Base-by-base conservation (phyloP, 2,888 invertebrate species). In the Actias luna region DNA sequence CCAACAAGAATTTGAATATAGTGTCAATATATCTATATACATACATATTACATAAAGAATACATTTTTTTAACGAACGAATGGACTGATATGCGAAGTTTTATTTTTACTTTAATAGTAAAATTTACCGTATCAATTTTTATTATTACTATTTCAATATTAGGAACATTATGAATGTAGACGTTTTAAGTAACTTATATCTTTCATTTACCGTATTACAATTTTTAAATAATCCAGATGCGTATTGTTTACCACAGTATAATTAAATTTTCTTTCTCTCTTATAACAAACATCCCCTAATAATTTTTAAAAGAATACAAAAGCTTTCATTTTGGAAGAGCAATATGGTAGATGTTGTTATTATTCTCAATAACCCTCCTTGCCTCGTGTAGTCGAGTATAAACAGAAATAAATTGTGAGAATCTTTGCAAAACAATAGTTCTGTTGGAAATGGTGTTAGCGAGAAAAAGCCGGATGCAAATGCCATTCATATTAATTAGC, bases 401-500 rank as follows among this genome's bases (percentile, higher is more conserved):
- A 91, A 86, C 87, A 82, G 82, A 79, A 89, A 92, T 89, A 92
- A 91, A 92, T 92, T 91, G 88, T 86, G 87, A 88, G 89, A 83
- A 90, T 92, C 91, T 91, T 88, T 85, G 85, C 91, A 89, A 92
- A 92, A 92, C 92, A 92, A 92, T 92, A 92, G 92, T 92, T 50
- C 46, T 50, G 46, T 12, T 91, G 88, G 88, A 88, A 92, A 90
- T 86, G 87, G 87, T 87, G 84, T 85, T 86, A 86, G 88, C 84
- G 91, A 92, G 92, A 92, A 92, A 92, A 92, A 92, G 89, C 92
- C 89, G 91, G 91, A 92, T 92, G 92, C 90, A 92, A 92, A 92
- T 90, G 89, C 92, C 88, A 92, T 92, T 92, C 92, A 92, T 92
- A 92, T 92, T 92, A 92, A 92, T 92, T 92, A 92, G 91, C 88